Evolutionary conservation across 2,888 invertebrate genomes (phyloP), one percentile per base, ranked within the genome.

Genomic region (Oligia strigilis): DNA sequence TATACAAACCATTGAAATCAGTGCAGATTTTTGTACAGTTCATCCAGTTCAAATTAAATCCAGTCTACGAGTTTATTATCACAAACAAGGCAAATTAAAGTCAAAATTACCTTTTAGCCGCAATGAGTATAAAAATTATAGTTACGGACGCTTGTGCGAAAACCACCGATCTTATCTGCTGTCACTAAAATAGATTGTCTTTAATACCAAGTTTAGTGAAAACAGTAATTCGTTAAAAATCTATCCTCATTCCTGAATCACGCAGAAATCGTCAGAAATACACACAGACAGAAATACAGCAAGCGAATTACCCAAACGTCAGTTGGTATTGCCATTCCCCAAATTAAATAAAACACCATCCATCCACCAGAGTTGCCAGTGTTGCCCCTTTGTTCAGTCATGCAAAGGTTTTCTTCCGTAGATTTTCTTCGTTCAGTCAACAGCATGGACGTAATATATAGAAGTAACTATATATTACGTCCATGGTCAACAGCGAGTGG

Each of bases 191-290:
- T 82, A 80, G 70, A 79, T 81, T 77, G 75, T 81, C 77, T 84
- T 67, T 84, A 82, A 65, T 84, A 83, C 67, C 43, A 83, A 82
- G 55, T 81, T 43, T 64, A 82, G 52, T 76, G 65, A 78, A 80
- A 82, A 83, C 80, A 83, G 85, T 80, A 85, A 84, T 82, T 78
- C 74, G 62, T 76, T 74, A 77, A 80, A 85, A 86, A 88, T 80
- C 60, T 82, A 64, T 82, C 67, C 46, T 78, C 52, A 77, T 55
- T 85, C 80, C 79, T 84, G 85, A 89, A 90, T 91, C 90, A 91
- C 81, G 84, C 86, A 89, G 77, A 86, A 80, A 82, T 77, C 40
- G 72, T 72, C 60, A 72, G 60, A 60, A 40, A 72, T 40, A 60
- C n/a, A 78, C 19, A 79, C 36, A 71, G 36, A 79, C 36, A 71